Evolutionary conservation across 2,113 vertebrate species (phyloP).

Genomic region (Bettongia penicillata): DNA sequence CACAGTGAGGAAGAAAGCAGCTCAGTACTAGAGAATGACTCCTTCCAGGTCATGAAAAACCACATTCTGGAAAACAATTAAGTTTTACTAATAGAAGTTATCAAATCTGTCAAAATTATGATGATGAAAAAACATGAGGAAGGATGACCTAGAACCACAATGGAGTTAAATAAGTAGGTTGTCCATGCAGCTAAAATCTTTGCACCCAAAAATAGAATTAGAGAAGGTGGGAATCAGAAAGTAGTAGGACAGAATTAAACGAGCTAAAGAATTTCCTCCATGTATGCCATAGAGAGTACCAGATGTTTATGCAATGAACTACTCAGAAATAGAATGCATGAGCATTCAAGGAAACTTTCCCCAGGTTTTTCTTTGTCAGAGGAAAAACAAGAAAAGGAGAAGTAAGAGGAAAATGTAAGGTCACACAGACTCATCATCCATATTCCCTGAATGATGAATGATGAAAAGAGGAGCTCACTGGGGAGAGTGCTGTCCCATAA

Average conservation of each 20-base stretch:
- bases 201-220: background rate
- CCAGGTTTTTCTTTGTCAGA: background rate
- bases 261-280: background rate
- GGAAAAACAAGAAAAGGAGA: background rate
- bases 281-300: accelerated
- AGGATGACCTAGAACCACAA: background rate
- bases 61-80: constrained; percentile 87
- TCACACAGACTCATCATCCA: background rate
- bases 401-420: background rate
- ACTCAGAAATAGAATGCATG: background rate
- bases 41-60: constrained; percentile 85
- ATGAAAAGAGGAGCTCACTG: background rate
- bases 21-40: constrained; percentile 79
- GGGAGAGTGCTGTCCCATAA: background rate
- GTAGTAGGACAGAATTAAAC: background rate
- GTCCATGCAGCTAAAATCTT: accelerated
- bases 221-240: background rate
- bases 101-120: constrained; percentile 62
- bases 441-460: background rate
- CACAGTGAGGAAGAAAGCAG: constrained; percentile 79
- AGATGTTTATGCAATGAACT: background rate
- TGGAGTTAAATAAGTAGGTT: background rate
- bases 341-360: background rate
- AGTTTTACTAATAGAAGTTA: constrained; percentile 50
- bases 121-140: constrained; percentile 86